Evolutionary conservation across 2,797 vertebrate genomes (phyloP), one percentile per base, ranked within the genome.

Genomic region (Vireo griseus): DNA sequence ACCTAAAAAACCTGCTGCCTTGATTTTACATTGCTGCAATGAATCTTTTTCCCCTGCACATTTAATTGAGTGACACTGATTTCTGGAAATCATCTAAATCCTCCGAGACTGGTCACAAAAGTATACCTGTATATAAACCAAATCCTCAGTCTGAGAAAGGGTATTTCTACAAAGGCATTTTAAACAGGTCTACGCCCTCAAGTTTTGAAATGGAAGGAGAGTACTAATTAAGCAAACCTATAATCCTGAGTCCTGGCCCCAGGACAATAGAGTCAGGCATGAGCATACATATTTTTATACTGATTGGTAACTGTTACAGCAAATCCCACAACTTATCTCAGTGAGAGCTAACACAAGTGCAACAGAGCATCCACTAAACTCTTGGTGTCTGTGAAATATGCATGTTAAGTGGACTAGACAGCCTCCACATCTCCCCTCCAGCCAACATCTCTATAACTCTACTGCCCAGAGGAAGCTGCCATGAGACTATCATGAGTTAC

Each of bases 41-140:
- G 68, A 91, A 94, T 86, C 62, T 59, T 92, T 80, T 72, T 7
- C 16, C 44, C 22, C 57, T 68, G 63, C 40, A 90, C 44, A 79
- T 76, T 93, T 93, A 95, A 96, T 82, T 88, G 88, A 88, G 77
- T 7, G 47, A 94, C 65, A 48, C 66, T 18, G 48, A 94, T 68
- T 92, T 96, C 77, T 80, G 58, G 42, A 91, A 95, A 89, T 51
- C 54, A 69, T 63, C 66, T 86, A 88, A 92, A 82, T 81, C 85
- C 61, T 79, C 62, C 0, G 21, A 91, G 86, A 88, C 52, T 13
- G 31, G 78, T 85, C 84, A 89, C 22, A 65, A 28, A 93, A 76
- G 54, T 24, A 54, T 31, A 57, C 37, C 40, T 78, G 35, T 72
- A 62, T 26, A 90, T 55, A 81, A 86, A 88, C 8, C 47, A 84